phyloP scores from a whole-genome alignment of 2,797 vertebrate species.

The Gastrophryne carolinensis region DNA sequence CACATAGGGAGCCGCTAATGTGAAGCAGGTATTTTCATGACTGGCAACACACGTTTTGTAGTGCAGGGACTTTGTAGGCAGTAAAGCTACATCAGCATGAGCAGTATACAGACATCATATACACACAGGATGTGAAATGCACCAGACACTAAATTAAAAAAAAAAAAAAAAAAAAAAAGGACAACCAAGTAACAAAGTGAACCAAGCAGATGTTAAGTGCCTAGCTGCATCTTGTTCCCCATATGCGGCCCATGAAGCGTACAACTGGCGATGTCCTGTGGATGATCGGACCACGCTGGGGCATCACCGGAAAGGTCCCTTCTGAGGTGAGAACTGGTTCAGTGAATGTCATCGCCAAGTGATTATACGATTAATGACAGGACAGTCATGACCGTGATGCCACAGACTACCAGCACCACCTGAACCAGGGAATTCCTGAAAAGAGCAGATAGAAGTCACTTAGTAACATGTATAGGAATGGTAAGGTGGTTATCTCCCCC shows the following conservation, averaged over 20 bases:
- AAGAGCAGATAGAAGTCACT: constrained; percentile 16
- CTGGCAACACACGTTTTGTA: too few species aligned
- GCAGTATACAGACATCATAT: too few species aligned
- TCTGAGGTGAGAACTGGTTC: neutral
- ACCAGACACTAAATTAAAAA: too few species aligned
- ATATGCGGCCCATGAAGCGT: neutral
- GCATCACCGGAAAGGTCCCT: neutral
- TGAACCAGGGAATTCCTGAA: constrained; percentile 86
- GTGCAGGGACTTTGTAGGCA: too few species aligned
- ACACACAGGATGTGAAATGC: too few species aligned
- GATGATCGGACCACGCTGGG: neutral
- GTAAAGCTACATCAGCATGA: too few species aligned
- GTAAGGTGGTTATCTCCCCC: too few species aligned
- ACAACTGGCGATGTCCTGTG: neutral
- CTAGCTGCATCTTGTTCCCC: neutral
- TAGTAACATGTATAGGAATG: too few species aligned
- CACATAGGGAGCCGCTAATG: too few species aligned
- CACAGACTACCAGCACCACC: constrained; percentile 83
- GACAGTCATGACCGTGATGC: constrained; percentile 87
- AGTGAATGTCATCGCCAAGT: constrained; percentile 25
- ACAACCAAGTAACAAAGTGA: neutral
- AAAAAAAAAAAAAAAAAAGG: neutral
- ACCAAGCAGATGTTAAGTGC: neutral
- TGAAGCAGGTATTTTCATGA: too few species aligned
- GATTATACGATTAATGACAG: constrained; percentile 80